Base-by-base conservation (phyloP, 2,113 vertebrate genomes). In the Morone chrysops region DNA sequence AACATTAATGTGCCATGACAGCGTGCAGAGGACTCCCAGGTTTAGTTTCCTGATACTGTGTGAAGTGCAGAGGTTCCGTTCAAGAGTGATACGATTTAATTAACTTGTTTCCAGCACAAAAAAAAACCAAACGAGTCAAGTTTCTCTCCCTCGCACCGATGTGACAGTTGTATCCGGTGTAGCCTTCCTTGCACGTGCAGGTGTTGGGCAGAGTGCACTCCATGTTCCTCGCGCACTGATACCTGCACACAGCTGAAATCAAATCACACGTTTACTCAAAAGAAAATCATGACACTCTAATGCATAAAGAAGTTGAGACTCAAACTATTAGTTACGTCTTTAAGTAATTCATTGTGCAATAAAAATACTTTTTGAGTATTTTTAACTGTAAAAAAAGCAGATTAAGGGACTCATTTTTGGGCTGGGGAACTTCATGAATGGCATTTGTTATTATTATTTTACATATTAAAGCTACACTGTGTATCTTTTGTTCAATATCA, bases 131-230 rank as follows among this genome's bases (percentile, higher is more conserved):
- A 70, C 5, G 9, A 12, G 70, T 56, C 4, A 0, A 0, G 0
- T 6, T 47, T 14, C 11, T 18, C 59, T 17, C 16, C 20, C 10
- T 92, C 96, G 95, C 88, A 98, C 97, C 96, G 0, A 94, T 93
- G 61, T 96, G 96, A 78, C 97, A 98, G 92, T 87, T 95, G 89
- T 95, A 96, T 25, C 97, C 96, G 8, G 94, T 92, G 81, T 97
- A 99, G 65, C 97, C 97, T 54, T 95, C 86, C 87, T 94, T 97
- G 89, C 96, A 98, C 82, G 93, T 96, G 87, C 97, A 98, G 78
- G 95, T 94, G 90, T 97, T 96, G 61, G 96, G 97, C 57, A 94
- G 94, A 45, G 95, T 89, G 80, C 96, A 98, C 70, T 96, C 96
- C 95, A 96, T 97, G 81, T 96, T 97, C 91, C 86, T 95, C 67